Evolutionary conservation across 2,113 vertebrate species (phyloP), one percentile per base, ranked within the genome.

Genomic region (Asarcornis scutulata): DNA sequence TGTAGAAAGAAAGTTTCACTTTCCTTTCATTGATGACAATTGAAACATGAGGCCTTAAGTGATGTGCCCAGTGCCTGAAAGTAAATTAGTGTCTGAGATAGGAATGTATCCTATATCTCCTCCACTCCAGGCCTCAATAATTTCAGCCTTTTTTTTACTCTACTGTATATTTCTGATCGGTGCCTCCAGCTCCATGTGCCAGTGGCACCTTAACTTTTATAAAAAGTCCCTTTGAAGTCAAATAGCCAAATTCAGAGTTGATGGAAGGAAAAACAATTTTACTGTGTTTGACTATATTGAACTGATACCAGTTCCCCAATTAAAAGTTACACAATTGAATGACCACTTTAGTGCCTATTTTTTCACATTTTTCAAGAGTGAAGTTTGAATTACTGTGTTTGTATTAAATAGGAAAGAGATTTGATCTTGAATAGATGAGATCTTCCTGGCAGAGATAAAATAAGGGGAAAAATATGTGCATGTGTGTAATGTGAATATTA

Each of bases 201-300:
- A 59, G 9, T 13, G 8, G 3, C 27, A 67, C 52, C 42, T 63
- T 60, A 72, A 29, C 44, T 64, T 87, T 68, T 71, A 67, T 5
- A 40, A 68, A 63, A 85, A 53, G 9, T 73, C 34, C 17, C 58
- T 95, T 60, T 68, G 85, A 94, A 94, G 42, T 76, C 75, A 82
- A 64, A 79, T 87, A 87, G n/a, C 48, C 58, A 83, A 76, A 91
- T 77, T 75, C 58, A 62, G 53, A 63, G 9, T 21, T 81, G 42
- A 58, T 44, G 25, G 23, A 86, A 92, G n/a, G 20, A 91, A 95
- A 76, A 91, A 21, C 23, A 79, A 32, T 87, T 96, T 83, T 75
- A 20, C 44, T 66, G 36, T 4, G 3, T 93, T 89, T 68, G 38
- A 32, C 58, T 76, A 34, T 31, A 73, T 56, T 85, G 48, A 89